Conservation (phyloP, 2,113 vertebrate genomes). For the western clawed frog (Xenopus tropicalis) region UCB_Xtro_10.0 CM004451.2:67616001-67616500, state of each 20-base stretch:
- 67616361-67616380: constrained; percentile 23
- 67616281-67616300: constrained; percentile 1
- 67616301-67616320: background rate
- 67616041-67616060: background rate
- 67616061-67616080: too few species aligned
- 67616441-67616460: too few species aligned
- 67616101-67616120: constrained; percentile 5
- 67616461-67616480: too few species aligned
- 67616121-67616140: constrained; percentile 42
- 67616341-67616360: background rate
- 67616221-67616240: constrained; percentile 28
- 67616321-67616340: constrained; percentile 8
- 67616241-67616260: background rate
- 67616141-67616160: constrained; percentile 64
- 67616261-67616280: background rate
- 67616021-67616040: background rate
- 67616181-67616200: constrained; percentile 88
- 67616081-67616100: too few species aligned
- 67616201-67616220: constrained; percentile 44
- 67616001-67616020: constrained; percentile 1
- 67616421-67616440: too few species aligned
- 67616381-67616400: background rate
- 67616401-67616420: background rate
- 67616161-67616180: constrained; percentile 87
- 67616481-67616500: too few species aligned